phyloP scores from a whole-genome alignment of 2,888 invertebrate species.

The Saturnia japonica region DNA sequence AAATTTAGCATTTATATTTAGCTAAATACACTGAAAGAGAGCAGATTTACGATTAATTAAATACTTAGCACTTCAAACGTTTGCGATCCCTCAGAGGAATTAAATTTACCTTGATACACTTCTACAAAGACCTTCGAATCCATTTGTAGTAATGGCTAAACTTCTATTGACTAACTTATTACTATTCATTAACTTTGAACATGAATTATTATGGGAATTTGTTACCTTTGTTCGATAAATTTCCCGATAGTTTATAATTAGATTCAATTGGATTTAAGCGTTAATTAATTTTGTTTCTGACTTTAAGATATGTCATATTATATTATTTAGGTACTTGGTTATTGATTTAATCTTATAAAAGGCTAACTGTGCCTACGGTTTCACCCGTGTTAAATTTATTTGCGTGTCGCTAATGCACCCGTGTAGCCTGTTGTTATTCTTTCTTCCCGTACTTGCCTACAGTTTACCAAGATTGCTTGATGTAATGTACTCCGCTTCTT shows the following conservation, averaged over 20 bases:
- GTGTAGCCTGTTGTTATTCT: no score
- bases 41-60: background rate
- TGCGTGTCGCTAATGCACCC: no score
- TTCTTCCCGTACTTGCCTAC: no score
- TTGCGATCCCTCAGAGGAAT: background rate
- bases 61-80: slow-evolving; percentile 9
- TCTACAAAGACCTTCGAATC: slow-evolving; percentile 1
- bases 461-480: no score
- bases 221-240: background rate
- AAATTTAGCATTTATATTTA: background rate
- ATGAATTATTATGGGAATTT: slow-evolving; percentile 6
- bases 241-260: background rate
- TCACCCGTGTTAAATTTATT: no score
- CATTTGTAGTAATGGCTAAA: slow-evolving; percentile 2
- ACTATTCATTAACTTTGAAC: slow-evolving; percentile 8
- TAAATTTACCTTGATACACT: slow-evolving; percentile 11
- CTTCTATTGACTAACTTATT: slow-evolving; percentile 8
- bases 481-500: no score
- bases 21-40: background rate
- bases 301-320: background rate
- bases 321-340: background rate
- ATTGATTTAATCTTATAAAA: no score
- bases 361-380: no score
- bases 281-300: background rate
- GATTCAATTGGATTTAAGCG: background rate